Evolutionary conservation across 1,140 invertebrate species (phyloP).

Genomic region (Meteorus sp.): DNA sequence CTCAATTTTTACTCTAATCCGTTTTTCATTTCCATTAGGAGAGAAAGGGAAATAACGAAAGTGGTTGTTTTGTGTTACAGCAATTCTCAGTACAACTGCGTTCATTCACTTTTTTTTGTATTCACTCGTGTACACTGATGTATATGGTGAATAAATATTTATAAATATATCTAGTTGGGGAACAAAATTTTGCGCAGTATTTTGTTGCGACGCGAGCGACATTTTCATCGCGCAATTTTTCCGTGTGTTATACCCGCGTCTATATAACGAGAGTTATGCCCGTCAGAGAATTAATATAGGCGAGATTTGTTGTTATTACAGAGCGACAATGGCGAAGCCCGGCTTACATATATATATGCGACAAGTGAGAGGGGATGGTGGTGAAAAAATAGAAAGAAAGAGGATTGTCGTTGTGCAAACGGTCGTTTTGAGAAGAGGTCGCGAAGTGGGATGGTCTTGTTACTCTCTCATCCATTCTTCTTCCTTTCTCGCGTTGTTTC

Average conservation of each 20-base stretch:
- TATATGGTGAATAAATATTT: constrained; percentile 30
- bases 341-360: too few species aligned
- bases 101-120: too few species aligned
- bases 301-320: constrained; percentile 60
- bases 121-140: too few species aligned
- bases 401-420: constrained; percentile 14
- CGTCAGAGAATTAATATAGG: constrained; percentile 58
- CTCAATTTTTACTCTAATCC: too few species aligned
- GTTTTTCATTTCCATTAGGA: too few species aligned
- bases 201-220: constrained; percentile 21
- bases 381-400: too few species aligned
- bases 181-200: background rate
- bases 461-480: too few species aligned
- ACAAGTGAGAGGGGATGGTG: too few species aligned
- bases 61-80: too few species aligned
- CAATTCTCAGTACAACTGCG: too few species aligned
- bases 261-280: constrained; percentile 49
- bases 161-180: background rate
- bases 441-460: constrained; percentile 24
- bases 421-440: constrained; percentile 21
- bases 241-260: background rate
- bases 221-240: constrained; percentile 32
- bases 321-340: constrained; percentile 31
- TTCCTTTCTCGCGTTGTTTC: too few species aligned
- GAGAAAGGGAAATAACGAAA: too few species aligned